Conservation (phyloP, 1,140 invertebrate genomes). For the Pemphigus obesinymphae region DNA sequence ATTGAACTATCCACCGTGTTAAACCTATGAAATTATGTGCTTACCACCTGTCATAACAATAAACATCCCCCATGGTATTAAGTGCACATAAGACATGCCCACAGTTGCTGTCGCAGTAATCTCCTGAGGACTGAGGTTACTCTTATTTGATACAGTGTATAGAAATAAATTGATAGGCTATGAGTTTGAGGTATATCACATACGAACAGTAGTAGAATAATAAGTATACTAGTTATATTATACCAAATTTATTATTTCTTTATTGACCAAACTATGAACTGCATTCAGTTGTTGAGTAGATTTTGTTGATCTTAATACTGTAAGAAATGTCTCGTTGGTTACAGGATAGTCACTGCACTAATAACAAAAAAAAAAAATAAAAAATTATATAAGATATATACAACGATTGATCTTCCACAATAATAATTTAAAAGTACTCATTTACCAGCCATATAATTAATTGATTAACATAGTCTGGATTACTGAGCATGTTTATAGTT, state of each 20-base stretch:
- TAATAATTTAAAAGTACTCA: slow-evolving; percentile 45
- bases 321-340: slow-evolving; percentile 76
- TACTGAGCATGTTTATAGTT: slow-evolving; percentile 73
- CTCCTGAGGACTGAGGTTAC: too few relatives aligned
- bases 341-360: slow-evolving; percentile 73
- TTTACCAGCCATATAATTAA: slow-evolving; percentile 83
- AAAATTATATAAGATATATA: background rate
- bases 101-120: too few relatives aligned
- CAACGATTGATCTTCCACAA: background rate
- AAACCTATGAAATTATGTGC: too few relatives aligned
- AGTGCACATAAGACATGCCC: too few relatives aligned
- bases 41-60: too few relatives aligned
- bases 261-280: slow-evolving; percentile 68
- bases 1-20: too few relatives aligned
- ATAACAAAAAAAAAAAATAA: slow-evolving; percentile 49
- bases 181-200: too few relatives aligned
- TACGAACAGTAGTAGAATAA: too few relatives aligned
- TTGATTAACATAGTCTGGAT: slow-evolving; percentile 93
- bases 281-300: slow-evolving; percentile 75
- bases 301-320: slow-evolving; percentile 71
- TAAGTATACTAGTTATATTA: background rate
- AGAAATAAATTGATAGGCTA: too few relatives aligned
- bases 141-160: too few relatives aligned
- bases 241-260: slow-evolving; percentile 44
- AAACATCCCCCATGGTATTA: too few relatives aligned